Base-by-base conservation (phyloP, 2,113 vertebrate genomes). In the Planiliza haematocheilus region DNA sequence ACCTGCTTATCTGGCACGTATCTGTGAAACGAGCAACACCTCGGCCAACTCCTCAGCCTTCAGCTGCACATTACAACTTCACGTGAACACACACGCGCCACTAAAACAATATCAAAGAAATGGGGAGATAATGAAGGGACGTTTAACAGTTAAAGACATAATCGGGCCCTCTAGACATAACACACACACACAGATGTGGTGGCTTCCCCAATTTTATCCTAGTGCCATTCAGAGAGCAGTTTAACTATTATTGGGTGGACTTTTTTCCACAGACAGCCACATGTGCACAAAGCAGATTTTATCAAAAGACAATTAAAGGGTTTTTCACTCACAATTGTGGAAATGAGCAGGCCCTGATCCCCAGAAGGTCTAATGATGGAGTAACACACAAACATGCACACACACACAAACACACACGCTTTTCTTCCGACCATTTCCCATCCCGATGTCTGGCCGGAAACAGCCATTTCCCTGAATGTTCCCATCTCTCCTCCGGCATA, bases 401-500 rank as follows among this genome's bases (percentile, higher is more conserved):
- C 43, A 65, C 30, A 46, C 5, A 61, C 59, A 72, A 38, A 51
- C 51, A 67, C 55, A 53, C 7, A 61, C 57, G 53, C 67, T 62
- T 7, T 34, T 80, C 82, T 81, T 79, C 78, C 65, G 45, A 80
- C 85, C 63, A 86, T 89, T 90, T 92, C 81, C 90, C 70, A 78
- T 78, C 74, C 86, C 87, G 89, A 87, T 85, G 85, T 89, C 86
- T 86, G 88, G 85, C 86, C 85, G 87, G 91, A 91, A 88, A 86
- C 91, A 85, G 81, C 80, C 88, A 88, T 90, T 88, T 92, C 88
- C 90, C 87, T 84, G 85, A 86, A 91, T 80, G 86, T 86, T 88
- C 88, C 84, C 76, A 81, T 87, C 79, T 85, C 78, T 82, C 67
- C 84, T 82, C 81, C 81, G 52, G 74, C 77, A 83, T 84, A 83